These are phyloP conservation scores for Cheirogaleus major DNA, from an alignment of 2,797 vertebrate genomes.

Conservation along the genomic window DNA sequence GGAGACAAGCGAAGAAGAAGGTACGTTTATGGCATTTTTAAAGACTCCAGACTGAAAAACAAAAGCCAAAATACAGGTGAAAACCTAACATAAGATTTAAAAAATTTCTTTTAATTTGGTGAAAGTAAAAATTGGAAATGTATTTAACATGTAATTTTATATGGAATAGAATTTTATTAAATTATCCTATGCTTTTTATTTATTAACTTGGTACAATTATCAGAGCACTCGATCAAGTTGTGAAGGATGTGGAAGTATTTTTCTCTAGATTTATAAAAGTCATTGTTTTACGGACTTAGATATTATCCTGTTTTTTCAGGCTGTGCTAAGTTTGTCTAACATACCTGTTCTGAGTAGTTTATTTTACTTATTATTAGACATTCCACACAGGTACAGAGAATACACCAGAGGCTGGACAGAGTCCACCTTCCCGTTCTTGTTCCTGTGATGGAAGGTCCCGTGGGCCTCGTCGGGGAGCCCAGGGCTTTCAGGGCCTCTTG, in stretches of 20 bases:
- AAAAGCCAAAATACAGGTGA: neutral
- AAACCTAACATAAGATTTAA: neutral
- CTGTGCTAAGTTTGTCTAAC: neutral
- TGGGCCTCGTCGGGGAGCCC: neutral
- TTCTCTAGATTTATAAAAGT: neutral
- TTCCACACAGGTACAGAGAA: neutral
- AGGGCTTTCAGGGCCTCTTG: neutral
- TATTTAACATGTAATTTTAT: neutral
- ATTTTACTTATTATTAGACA: neutral
- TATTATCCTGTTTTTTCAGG: neutral
- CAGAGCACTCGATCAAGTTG: neutral
- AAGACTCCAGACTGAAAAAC: neutral
- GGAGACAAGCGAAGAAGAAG: slow-evolving; percentile 89
- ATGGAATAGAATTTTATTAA: neutral
- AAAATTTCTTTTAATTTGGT: neutral
- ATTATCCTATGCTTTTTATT: neutral
- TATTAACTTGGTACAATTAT: neutral
- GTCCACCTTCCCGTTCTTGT: neutral
- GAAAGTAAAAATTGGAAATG: neutral
- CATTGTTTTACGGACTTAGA: neutral
- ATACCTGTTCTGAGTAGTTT: neutral
- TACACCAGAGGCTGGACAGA: rapidly evolving
- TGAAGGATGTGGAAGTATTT: neutral
- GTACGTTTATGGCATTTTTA: slow-evolving; percentile 58
- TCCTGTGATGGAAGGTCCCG: neutral